Base-by-base conservation (phyloP, 2,797 vertebrate species). In the Myotis findleyi region DNA sequence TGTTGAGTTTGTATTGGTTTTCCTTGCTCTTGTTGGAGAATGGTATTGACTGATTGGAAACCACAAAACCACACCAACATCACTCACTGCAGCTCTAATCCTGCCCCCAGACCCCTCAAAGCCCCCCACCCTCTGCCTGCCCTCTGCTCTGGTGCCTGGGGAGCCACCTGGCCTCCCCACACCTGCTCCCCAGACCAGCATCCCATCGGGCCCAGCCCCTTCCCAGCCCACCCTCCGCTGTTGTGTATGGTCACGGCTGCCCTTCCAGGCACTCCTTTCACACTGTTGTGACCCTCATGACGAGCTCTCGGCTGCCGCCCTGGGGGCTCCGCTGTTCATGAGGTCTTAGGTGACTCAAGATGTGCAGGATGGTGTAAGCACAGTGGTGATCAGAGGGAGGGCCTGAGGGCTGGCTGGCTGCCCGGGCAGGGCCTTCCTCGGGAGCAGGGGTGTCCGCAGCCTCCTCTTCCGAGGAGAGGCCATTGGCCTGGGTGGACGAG, bases 281-380 rank as follows among this genome's bases (percentile, higher is more conserved):
- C 98, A 99, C 99, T 4, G 99, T 99, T 0, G 99, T 99, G 97
- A 99, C 99, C 98, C 99, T 99, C 99, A 99, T 99, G 98, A 99
- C 99, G 97, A 99, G 99, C 99, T 99, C 99, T 98, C 99, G 99
- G 98, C 99, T 99, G 98, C 98, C 98, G 96, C 98, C 98, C 97
- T 99, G 98, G 94, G 99, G 98, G 97, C 98, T 98, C 96, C 99
- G 99, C 94, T 98, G 98, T 98, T 99, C 99, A 2, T 99, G 99
- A 97, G 99, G 99, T 98, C 99, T 99, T 97, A 99, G 98, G 97
- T 99, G 99, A 98, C 99, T 99, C 98, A 99, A 99, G 98, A 99
- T 99, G 98, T 99, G 99, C 97, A 99, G 99, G 98, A 99, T 99
- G 98, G 98, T 99, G 92, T 99, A 99, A 98, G 99, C 99, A 99